These are phyloP conservation scores for Aspiorhynchus laticeps DNA, from an alignment of 2,113 vertebrate species.

Conservation along the genomic window DNA sequence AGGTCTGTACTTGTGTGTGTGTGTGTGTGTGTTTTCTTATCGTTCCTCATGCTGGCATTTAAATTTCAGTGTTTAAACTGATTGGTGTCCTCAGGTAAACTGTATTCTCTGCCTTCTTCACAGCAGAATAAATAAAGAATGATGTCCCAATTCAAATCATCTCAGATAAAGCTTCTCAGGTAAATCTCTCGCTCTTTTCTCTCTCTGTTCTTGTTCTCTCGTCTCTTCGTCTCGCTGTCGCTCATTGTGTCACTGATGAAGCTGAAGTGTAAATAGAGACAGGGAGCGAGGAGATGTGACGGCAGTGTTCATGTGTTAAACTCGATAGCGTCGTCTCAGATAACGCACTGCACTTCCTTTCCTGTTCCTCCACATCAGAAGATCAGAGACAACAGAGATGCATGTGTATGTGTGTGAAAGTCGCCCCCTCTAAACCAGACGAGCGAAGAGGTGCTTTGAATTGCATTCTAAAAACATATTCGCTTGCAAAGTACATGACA, in stretches of 20 bases:
- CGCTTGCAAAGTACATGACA: not conserved
- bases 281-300: conserved; percentile 36
- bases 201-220: conserved; percentile 16
- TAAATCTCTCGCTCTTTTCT: conserved; percentile 40
- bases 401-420: conserved; percentile 11
- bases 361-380: conserved; percentile 43
- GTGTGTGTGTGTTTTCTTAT: too few species aligned
- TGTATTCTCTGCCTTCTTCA: not conserved
- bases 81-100: conserved; percentile 1
- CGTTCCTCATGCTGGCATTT: too few species aligned
- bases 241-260: conserved; percentile 37
- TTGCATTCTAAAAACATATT: not conserved
- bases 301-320: conserved; percentile 39
- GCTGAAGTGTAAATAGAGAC: conserved; percentile 43
- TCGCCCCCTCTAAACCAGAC: conserved; percentile 29
- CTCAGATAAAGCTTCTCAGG: conserved; percentile 41
- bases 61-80: not conserved
- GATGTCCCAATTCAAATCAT: conserved; percentile 26
- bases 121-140: conserved; percentile 44
- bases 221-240: not conserved
- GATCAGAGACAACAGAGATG: conserved; percentile 31
- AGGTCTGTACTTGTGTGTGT: not conserved
- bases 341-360: conserved; percentile 40
- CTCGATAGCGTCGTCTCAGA: conserved; percentile 27
- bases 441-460: conserved; percentile 9